Evolutionary conservation across 2,888 invertebrate species (phyloP).

Genomic region (Lottia scabra): DNA sequence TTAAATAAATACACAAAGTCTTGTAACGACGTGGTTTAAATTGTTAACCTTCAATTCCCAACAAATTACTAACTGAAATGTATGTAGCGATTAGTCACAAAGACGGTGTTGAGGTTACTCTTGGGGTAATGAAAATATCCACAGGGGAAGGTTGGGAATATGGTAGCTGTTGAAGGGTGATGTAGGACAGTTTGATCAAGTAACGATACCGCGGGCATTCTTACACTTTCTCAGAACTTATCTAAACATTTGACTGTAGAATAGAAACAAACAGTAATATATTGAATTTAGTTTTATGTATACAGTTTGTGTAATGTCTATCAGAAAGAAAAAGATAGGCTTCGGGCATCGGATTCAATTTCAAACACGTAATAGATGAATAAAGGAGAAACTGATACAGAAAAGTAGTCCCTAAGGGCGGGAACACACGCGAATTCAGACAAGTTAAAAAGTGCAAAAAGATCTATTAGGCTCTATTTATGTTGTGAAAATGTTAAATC

Average conservation of each 20-base stretch:
- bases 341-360: neutral
- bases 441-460: neutral
- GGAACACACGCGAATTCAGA: neutral
- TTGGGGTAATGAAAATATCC: neutral
- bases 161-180: neutral
- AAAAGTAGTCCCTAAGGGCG: neutral
- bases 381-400: neutral
- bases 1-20: constrained; percentile 4
- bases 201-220: neutral
- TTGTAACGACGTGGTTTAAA: neutral
- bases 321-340: constrained; percentile 2
- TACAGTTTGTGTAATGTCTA: constrained; percentile 4
- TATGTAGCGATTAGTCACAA: too few relatives aligned
- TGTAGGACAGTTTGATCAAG: neutral
- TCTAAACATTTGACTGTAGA: neutral
- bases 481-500: neutral
- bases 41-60: neutral
- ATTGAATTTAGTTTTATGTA: neutral
- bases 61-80: neutral
- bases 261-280: neutral
- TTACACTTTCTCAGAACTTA: neutral
- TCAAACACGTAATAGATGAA: neutral
- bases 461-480: neutral
- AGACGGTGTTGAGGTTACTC: too few relatives aligned
- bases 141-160: neutral